Evolutionary conservation across 92 coral and sea anemone species (phyloP).

Genomic region (Zoanthus sociatus): DNA sequence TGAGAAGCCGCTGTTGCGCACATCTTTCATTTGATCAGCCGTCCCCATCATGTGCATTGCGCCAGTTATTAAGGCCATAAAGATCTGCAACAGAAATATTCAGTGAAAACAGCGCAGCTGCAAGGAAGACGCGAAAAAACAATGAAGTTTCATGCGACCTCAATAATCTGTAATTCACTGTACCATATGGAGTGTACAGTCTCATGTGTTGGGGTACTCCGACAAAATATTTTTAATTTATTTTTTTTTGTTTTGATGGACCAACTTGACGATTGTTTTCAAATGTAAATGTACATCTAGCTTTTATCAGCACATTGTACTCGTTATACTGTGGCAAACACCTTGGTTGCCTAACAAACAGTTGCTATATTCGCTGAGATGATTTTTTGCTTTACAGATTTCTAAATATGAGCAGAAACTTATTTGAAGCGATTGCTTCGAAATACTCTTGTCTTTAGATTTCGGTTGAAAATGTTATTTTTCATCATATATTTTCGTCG

Average conservation of each 20-base stretch:
- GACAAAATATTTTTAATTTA: too few relatives aligned
- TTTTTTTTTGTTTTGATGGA: too few relatives aligned
- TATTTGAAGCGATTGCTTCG: not conserved
- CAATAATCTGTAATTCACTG: too few relatives aligned
- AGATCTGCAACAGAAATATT: slow-evolving; percentile 59
- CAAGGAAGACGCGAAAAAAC: not conserved
- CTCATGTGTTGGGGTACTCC: too few relatives aligned
- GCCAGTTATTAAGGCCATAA: slow-evolving; percentile 87
- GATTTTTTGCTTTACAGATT: too few relatives aligned
- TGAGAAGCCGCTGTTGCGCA: slow-evolving; percentile 61
- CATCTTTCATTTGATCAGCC: slow-evolving; percentile 75
- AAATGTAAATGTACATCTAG: too few relatives aligned
- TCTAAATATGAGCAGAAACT: not conserved
- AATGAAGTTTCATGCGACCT: not conserved
- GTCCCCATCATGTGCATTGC: slow-evolving; percentile 88
- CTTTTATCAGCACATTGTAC: too few relatives aligned
- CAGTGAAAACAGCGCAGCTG: not conserved
- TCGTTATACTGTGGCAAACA: too few relatives aligned
- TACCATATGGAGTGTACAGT: too few relatives aligned
- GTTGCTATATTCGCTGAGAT: too few relatives aligned
- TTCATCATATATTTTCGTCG: not conserved
- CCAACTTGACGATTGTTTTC: too few relatives aligned
- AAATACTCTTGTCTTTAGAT: not conserved
- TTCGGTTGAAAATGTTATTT: not conserved
- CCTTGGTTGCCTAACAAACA: too few relatives aligned